Evolutionary conservation across 2,888 invertebrate genomes (phyloP).

Genomic region (Euproctis similis): DNA sequence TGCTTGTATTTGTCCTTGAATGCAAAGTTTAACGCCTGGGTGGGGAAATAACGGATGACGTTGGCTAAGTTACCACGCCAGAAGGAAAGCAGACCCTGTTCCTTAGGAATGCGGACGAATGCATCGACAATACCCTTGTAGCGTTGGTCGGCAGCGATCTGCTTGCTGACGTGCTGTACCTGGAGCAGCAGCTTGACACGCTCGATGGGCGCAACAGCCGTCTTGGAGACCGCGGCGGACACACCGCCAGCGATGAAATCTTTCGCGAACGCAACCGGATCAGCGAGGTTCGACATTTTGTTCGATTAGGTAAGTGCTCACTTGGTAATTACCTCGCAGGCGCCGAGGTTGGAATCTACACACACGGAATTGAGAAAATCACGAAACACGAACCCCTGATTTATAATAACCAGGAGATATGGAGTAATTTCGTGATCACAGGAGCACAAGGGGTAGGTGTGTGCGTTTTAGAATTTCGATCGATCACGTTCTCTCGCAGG

Average conservation of each 20-base stretch:
- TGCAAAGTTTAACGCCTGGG: slow-evolving; percentile 96
- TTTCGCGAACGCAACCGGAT: slow-evolving; percentile 91
- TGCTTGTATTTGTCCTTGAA: slow-evolving; percentile 97
- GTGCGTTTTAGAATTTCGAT: slow-evolving; percentile 76
- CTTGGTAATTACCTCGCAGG: slow-evolving; percentile 52
- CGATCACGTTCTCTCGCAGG: slow-evolving; percentile 73
- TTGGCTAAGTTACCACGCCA: slow-evolving; percentile 98
- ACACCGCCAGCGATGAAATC: slow-evolving; percentile 96
- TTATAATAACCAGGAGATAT: slow-evolving; percentile 62
- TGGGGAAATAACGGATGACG: slow-evolving; percentile 96
- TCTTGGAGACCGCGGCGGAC: slow-evolving; percentile 96
- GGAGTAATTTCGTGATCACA: slow-evolving; percentile 69
- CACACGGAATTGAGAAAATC: slow-evolving; percentile 65
- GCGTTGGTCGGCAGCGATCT: slow-evolving; percentile 89
- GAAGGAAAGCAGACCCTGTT: slow-evolving; percentile 89
- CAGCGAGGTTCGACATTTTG: slow-evolving; percentile 75
- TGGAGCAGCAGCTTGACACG: slow-evolving; percentile 96
- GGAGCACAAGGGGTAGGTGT: slow-evolving; percentile 73
- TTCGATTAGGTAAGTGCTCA: slow-evolving; percentile 51
- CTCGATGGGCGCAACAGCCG: slow-evolving; percentile 97
- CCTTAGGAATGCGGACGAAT: slow-evolving; percentile 91
- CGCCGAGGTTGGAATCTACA: slow-evolving; percentile 45
- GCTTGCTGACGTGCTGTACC: slow-evolving; percentile 96
- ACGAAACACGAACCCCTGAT: slow-evolving; percentile 73
- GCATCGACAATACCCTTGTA: slow-evolving; percentile 95